Evolutionary conservation across 1,140 invertebrate genomes (phyloP).

Genomic region (Sesamia nonagrioides): DNA sequence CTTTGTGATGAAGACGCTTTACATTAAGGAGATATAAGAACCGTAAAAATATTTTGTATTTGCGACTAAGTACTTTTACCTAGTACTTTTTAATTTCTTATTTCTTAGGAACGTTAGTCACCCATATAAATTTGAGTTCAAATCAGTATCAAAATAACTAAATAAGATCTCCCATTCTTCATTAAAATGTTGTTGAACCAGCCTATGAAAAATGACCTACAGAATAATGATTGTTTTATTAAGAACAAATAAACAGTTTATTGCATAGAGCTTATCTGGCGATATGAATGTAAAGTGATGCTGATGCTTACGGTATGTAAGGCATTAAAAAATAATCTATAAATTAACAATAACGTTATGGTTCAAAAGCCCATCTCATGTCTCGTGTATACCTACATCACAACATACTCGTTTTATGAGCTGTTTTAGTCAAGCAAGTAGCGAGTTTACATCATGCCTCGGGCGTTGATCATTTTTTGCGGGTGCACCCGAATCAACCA

Average conservation of each 20-base stretch:
- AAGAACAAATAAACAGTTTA: neutral
- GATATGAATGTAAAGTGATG: neutral
- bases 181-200: neutral
- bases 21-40: no score
- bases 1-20: no score
- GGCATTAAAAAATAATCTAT: no score
- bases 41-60: no score
- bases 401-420: slow-evolving; percentile 46
- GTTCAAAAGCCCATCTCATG: neutral
- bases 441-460: slow-evolving; percentile 71
- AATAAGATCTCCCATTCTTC: no score
- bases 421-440: slow-evolving; percentile 67
- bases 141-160: no score
- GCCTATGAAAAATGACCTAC: neutral
- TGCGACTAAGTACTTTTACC: no score
- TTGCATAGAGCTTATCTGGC: neutral
- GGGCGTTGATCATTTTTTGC: slow-evolving; percentile 82
- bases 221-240: neutral
- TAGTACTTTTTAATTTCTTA: no score
- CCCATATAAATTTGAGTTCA: no score
- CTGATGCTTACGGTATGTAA: no score
- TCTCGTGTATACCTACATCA: slow-evolving; percentile 1
- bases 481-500: slow-evolving; percentile 83
- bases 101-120: no score
- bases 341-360: neutral